Evolutionary conservation across 2,888 invertebrate genomes (phyloP).

Genomic region (Ichneumoninae sp.): DNA sequence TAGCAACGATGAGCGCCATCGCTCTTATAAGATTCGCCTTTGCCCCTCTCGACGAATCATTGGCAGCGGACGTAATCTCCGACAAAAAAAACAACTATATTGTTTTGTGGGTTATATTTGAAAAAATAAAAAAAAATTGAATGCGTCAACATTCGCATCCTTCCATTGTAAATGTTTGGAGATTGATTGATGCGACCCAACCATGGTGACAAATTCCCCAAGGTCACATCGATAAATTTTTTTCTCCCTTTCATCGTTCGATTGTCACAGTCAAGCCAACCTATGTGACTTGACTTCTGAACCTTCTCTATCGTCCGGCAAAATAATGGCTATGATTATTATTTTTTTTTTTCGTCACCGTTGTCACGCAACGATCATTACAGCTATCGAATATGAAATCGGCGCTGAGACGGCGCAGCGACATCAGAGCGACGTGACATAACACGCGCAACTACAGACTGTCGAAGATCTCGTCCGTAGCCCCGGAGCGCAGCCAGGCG

Average conservation of each 20-base stretch:
- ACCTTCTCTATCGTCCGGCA: not conserved
- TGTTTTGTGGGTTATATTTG: not conserved
- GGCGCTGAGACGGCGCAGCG: slow-evolving; percentile 16
- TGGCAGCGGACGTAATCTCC: not conserved
- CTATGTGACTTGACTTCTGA: not conserved
- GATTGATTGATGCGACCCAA: not conserved
- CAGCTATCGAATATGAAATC: slow-evolving; percentile 42
- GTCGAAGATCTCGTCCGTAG: slow-evolving; percentile 54
- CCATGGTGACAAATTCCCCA: not conserved
- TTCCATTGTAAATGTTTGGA: not conserved
- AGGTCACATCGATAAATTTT: not conserved
- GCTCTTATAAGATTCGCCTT: slow-evolving; percentile 33
- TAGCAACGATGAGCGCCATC: not conserved
- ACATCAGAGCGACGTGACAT: slow-evolving; percentile 46
- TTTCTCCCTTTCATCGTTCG: not conserved
- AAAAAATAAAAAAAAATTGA: not conserved
- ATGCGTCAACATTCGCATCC: not conserved
- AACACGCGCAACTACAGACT: slow-evolving; percentile 34
- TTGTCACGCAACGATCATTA: slow-evolving; percentile 19
- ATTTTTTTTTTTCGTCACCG: not conserved
- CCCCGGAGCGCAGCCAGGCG: slow-evolving; percentile 25
- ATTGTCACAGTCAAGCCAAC: not conserved
- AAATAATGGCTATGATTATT: not conserved
- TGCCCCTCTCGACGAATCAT: not conserved
- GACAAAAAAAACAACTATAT: slow-evolving; percentile 5